These are phyloP conservation scores for Elgaria multicarinata DNA, from an alignment of 2,113 vertebrate species.

Conservation along the genomic window DNA sequence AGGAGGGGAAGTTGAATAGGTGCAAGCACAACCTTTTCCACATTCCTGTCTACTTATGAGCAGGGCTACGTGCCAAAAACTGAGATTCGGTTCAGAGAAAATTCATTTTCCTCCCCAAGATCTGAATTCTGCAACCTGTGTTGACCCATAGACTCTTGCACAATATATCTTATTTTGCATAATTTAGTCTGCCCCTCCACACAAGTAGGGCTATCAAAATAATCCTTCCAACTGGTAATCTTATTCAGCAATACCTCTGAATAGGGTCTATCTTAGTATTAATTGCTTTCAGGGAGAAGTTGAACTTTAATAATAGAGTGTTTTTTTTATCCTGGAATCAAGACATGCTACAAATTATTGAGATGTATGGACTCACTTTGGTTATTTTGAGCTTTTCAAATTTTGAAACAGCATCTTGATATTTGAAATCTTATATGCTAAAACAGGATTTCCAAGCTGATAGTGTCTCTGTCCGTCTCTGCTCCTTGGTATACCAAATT, in stretches of 20 bases:
- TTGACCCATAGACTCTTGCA: neutral
- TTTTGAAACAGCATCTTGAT: too few species aligned
- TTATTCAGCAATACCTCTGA: neutral
- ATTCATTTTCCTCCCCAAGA: neutral
- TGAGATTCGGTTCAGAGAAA: neutral
- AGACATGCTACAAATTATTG: too few species aligned
- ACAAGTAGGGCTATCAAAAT: neutral
- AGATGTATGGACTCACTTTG: too few species aligned
- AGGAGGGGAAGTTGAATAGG: slow-evolving; percentile 36
- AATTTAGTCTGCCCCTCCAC: neutral
- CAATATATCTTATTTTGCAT: neutral
- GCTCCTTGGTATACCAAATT: too few species aligned
- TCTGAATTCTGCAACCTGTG: neutral
- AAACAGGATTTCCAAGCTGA: too few species aligned
- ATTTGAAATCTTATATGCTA: too few species aligned
- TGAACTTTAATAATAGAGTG: too few species aligned
- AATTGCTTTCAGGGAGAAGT: too few species aligned
- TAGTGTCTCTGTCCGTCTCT: too few species aligned
- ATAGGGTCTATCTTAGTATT: too few species aligned
- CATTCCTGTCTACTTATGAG: neutral
- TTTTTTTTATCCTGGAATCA: too few species aligned
- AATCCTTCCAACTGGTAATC: neutral
- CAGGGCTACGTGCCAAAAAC: neutral
- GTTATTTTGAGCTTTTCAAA: too few species aligned
- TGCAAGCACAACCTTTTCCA: slow-evolving; percentile 22